phyloP scores from a whole-genome alignment of 2,888 invertebrate species.

The Troides aeacus region DNA sequence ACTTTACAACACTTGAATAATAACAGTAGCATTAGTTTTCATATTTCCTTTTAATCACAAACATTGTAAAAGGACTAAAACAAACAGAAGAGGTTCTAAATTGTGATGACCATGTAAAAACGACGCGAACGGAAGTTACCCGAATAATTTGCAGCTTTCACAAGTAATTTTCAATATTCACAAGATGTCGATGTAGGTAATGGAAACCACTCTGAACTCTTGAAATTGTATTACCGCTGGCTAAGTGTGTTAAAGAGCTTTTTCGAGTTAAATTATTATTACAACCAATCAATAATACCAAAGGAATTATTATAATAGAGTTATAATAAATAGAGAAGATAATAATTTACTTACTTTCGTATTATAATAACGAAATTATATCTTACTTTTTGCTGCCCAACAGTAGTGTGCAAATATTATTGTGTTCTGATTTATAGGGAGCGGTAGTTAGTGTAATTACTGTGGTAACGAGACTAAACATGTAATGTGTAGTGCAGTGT shows the following conservation, averaged over 20 bases:
- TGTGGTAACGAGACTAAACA: too few species aligned
- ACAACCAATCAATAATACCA: not conserved
- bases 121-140: not conserved
- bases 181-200: constrained; percentile 22
- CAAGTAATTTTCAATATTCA: constrained; percentile 27
- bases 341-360: not conserved
- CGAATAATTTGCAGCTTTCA: constrained; percentile 14
- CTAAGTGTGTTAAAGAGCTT: constrained; percentile 21
- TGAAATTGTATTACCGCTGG: constrained; percentile 23
- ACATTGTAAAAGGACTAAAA: too few species aligned
- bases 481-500: too few species aligned
- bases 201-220: constrained; percentile 25
- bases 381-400: too few species aligned
- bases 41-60: too few species aligned
- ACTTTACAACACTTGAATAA: too few species aligned
- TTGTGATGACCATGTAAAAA: constrained; percentile 1
- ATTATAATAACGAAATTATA: too few species aligned
- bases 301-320: not conserved
- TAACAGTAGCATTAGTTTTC: too few species aligned
- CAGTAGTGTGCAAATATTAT: too few species aligned
- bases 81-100: not conserved
- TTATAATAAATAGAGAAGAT: not conserved
- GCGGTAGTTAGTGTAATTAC: too few species aligned
- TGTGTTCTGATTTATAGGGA: too few species aligned
- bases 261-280: constrained; percentile 14